Conservation (phyloP, 2,888 invertebrate genomes). For the Acronicta psi region DNA sequence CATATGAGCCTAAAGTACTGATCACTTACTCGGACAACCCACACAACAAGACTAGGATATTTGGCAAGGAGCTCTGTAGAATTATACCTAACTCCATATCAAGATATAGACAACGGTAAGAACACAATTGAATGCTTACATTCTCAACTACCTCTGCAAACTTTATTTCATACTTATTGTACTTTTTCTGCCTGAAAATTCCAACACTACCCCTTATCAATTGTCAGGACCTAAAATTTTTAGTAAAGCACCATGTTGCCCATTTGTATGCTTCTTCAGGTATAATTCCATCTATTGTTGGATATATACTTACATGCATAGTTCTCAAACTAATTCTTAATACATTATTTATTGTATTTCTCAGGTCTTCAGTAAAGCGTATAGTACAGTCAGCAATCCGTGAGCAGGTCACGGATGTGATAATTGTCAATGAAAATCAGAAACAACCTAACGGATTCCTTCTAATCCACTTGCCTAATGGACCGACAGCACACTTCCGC, state of each 20-base stretch:
- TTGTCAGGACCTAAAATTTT: too few species aligned
- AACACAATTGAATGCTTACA: neutral
- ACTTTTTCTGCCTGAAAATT: too few species aligned
- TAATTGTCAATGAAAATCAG: slow-evolving; percentile 98
- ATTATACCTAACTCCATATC: slow-evolving; percentile 97
- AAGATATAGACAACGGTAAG: slow-evolving; percentile 92
- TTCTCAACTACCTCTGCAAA: too few species aligned
- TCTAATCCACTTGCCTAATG: slow-evolving; percentile 97
- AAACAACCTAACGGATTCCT: slow-evolving; percentile 97
- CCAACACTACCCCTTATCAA: too few species aligned
- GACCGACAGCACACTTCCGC: slow-evolving; percentile 99
- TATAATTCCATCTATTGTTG: too few species aligned
- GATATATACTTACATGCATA: too few species aligned
- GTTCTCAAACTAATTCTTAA: too few species aligned
- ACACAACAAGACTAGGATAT: slow-evolving; percentile 95
- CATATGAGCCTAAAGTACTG: slow-evolving; percentile 97
- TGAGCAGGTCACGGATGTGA: slow-evolving; percentile 95
- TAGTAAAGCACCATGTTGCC: too few species aligned
- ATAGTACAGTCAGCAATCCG: slow-evolving; percentile 95
- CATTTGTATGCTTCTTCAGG: too few species aligned
- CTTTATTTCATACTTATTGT: too few species aligned
- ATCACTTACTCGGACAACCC: slow-evolving; percentile 98
- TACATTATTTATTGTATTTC: neutral
- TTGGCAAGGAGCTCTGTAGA: slow-evolving; percentile 96
- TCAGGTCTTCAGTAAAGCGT: slow-evolving; percentile 96